Percentiles rank a stretch among this genome's conserved stretches.
Evolutionary conservation across 2,797 vertebrate species (phyloP).

Genomic region (Cephalopachus bancanus): DNA sequence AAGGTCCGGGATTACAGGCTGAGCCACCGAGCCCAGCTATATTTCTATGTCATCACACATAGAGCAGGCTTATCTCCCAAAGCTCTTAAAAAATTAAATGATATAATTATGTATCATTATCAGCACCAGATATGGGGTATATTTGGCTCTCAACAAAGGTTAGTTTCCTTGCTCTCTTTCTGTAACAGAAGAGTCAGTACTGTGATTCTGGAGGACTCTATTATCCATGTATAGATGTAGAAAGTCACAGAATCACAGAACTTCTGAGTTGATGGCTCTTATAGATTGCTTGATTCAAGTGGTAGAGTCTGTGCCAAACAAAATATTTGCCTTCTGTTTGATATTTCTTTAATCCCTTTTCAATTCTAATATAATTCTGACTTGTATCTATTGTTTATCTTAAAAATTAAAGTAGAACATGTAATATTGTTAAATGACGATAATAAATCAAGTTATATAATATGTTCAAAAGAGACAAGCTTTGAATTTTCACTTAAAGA

Average conservation of each 20-base stretch:
- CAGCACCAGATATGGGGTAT: background rate
- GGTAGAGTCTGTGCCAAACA: background rate
- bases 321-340: conserved; percentile 22
- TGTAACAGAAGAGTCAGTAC: background rate
- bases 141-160: conserved; percentile 6
- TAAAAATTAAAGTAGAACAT: background rate
- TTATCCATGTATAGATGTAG: background rate
- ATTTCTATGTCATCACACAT: conserved; percentile 13
- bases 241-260: background rate
- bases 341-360: background rate
- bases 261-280: background rate
- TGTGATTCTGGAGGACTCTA: background rate
- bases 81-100: conserved; percentile 40
- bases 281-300: background rate
- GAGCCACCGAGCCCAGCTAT: background rate
- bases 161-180: background rate
- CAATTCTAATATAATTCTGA: background rate
- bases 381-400: background rate
- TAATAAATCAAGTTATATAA: background rate
- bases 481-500: background rate
- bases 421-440: background rate
- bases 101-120: background rate
- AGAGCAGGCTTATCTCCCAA: background rate
- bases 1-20: too few relatives aligned
- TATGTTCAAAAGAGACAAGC: background rate